phyloP scores from a whole-genome alignment of 1,140 invertebrate genomes.

The Drosophila takahashii region DNA sequence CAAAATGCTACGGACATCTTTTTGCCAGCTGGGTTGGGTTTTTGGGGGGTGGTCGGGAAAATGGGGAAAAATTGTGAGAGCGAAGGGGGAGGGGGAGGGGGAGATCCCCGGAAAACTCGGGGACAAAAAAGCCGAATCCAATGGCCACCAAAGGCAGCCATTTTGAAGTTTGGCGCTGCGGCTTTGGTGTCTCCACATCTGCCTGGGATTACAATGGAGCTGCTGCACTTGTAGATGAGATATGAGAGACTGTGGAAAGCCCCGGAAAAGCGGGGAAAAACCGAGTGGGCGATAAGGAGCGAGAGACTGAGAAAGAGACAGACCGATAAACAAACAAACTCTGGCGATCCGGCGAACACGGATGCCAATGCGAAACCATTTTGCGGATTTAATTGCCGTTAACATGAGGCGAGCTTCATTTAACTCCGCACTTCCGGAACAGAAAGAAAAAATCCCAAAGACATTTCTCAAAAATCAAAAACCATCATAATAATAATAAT shows the following conservation, averaged over 20 bases:
- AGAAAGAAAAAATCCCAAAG: not conserved
- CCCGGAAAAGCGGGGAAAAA: conserved; percentile 5
- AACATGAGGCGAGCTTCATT: conserved; percentile 68
- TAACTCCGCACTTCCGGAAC: conserved; percentile 16
- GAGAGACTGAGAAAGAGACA: not conserved
- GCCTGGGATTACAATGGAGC: conserved; percentile 58
- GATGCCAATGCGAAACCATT: conserved; percentile 73
- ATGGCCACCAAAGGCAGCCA: conserved; percentile 58
- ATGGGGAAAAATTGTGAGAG: not conserved
- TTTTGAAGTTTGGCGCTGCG: conserved; percentile 77
- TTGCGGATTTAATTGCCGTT: conserved; percentile 81
- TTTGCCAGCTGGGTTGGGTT: conserved; percentile 25
- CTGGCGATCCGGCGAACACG: conserved; percentile 28
- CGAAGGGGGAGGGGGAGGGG: not conserved
- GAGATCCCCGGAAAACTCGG: not conserved
- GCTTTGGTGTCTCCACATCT: conserved; percentile 54
- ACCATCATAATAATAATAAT: not conserved
- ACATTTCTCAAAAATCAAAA: not conserved
- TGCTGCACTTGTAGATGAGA: conserved; percentile 53
- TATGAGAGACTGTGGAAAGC: conserved; percentile 32
- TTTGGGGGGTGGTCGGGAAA: not conserved
- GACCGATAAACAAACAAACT: conserved; percentile 41
- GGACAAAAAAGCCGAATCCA: conserved; percentile 26
- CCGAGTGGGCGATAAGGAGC: not conserved
- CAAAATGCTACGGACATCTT: conserved; percentile 82